Conservation (phyloP, 2,797 vertebrate species). For the Sternarchorhynchus goeldii region DNA sequence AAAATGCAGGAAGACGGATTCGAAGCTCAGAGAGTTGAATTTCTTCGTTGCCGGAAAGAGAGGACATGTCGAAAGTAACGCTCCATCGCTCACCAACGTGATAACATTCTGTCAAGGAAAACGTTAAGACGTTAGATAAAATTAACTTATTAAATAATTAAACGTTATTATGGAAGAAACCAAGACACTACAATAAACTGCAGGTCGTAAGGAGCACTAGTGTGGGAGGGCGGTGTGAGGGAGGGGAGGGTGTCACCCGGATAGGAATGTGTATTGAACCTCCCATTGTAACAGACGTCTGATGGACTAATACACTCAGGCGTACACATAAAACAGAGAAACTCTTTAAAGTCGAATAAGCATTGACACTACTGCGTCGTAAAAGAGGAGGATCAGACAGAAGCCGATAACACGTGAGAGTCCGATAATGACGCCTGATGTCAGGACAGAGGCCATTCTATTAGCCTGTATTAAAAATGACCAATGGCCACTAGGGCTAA, state of each 20-base stretch:
- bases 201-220: constrained; percentile 5
- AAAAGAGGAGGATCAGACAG: constrained; percentile 71
- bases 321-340: constrained; percentile 74
- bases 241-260: too few species aligned
- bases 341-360: constrained; percentile 78
- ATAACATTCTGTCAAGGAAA: constrained; percentile 69
- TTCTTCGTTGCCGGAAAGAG: constrained; percentile 75
- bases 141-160: not conserved
- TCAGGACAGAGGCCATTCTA: not conserved
- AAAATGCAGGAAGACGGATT: constrained; percentile 68
- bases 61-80: constrained; percentile 85
- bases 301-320: constrained; percentile 80
- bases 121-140: constrained; percentile 11
- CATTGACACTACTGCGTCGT: constrained; percentile 74
- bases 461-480: not conserved
- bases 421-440: constrained; percentile 50
- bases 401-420: constrained; percentile 56
- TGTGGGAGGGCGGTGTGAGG: too few species aligned
- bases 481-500: not conserved
- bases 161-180: not conserved
- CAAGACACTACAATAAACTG: constrained; percentile 21
- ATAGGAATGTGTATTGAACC: constrained; percentile 80
- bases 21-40: constrained; percentile 82
- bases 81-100: constrained; percentile 78
- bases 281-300: constrained; percentile 71